Conservation (phyloP, 2,113 vertebrate genomes). For the Acrocephalus arundinaceus region DNA sequence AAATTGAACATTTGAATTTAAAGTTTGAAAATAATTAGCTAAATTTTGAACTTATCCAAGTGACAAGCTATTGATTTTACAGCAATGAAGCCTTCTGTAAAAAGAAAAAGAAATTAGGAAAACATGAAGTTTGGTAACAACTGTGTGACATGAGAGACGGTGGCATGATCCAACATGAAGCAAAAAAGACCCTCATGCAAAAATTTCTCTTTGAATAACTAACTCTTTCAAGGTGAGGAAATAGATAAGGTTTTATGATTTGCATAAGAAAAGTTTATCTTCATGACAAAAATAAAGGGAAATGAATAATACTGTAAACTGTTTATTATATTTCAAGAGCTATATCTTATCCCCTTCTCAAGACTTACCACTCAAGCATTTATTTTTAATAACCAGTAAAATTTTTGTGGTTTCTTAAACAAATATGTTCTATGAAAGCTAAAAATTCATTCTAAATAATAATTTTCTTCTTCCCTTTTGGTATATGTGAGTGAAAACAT, state of each 20-base stretch:
- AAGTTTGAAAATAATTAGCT: neutral
- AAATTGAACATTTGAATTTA: neutral
- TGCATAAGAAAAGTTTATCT: neutral
- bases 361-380: neutral
- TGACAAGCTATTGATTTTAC: neutral
- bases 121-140: neutral
- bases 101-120: neutral
- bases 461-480: neutral
- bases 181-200: neutral
- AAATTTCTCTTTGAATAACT: neutral
- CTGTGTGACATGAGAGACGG: neutral
- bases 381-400: neutral
- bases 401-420: neutral
- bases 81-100: neutral
- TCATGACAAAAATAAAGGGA: neutral
- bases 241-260: neutral
- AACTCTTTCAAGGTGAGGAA: neutral
- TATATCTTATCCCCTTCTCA: neutral
- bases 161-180: neutral
- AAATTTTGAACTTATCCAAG: neutral
- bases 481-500: neutral
- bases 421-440: neutral
- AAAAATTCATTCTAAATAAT: neutral
- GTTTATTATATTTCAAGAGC: neutral
- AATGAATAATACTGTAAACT: neutral